Percentiles rank a stretch among this genome's conserved stretches.
Conservation (phyloP, 2,888 invertebrate species). For the Drosophila kanekoi region DNA sequence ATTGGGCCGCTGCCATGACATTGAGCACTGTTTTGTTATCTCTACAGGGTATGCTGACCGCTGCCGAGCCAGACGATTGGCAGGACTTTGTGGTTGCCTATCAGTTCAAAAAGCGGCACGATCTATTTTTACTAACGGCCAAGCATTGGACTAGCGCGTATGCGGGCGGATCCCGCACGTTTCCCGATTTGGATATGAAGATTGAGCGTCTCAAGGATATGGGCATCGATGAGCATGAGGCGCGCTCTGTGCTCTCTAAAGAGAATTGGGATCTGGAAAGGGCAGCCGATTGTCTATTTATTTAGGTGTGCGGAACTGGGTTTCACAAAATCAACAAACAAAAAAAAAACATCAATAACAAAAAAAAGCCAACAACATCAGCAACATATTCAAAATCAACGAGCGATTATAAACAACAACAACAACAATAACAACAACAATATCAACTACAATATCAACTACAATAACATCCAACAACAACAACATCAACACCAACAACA, state of each 20-base stretch:
- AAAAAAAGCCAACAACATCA: no score
- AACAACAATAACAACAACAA: background rate
- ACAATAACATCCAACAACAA: background rate
- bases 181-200: slow-evolving; percentile 93
- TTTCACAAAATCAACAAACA: slow-evolving; percentile 12
- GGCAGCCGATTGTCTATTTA: slow-evolving; percentile 95
- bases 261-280: slow-evolving; percentile 96
- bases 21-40: slow-evolving; percentile 97
- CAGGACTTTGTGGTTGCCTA: slow-evolving; percentile 99
- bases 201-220: slow-evolving; percentile 95
- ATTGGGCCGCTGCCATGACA: slow-evolving; percentile 99
- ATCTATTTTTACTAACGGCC: slow-evolving; percentile 95
- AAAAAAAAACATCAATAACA: background rate
- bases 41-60: slow-evolving; percentile 96
- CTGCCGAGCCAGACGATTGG: slow-evolving; percentile 96
- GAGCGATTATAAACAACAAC: background rate
- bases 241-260: slow-evolving; percentile 95
- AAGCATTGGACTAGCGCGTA: slow-evolving; percentile 98
- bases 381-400: slow-evolving; percentile 5
- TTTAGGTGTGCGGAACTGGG: slow-evolving; percentile 86
- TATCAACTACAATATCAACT: background rate
- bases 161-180: slow-evolving; percentile 92
- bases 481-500: background rate
- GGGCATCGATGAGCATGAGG: slow-evolving; percentile 96
- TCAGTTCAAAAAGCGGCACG: slow-evolving; percentile 95